Conservation (phyloP, 2,888 invertebrate species). For the Drosophila leonis region DNA sequence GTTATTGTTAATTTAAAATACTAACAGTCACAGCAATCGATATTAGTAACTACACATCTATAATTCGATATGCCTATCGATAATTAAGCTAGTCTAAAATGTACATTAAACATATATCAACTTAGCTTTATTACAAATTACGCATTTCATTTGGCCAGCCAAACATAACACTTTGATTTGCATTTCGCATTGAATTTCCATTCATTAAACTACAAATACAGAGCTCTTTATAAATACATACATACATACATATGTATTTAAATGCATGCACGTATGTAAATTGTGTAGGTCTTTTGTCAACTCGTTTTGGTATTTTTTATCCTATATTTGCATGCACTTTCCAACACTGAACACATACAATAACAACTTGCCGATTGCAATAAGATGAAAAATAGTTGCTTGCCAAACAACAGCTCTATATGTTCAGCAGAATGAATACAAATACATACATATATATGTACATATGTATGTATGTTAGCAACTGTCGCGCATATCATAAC, state of each 20-base stretch:
- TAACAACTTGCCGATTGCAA: neutral
- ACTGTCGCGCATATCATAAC: slow-evolving; percentile 8
- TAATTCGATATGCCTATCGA: no score
- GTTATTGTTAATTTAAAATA: no score
- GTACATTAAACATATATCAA: no score
- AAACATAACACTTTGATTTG: neutral
- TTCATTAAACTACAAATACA: neutral
- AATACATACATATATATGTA: neutral
- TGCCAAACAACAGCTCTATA: neutral
- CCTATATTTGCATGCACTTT: neutral
- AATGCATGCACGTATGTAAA: slow-evolving; percentile 1
- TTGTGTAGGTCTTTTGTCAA: neutral
- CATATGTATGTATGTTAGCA: slow-evolving; percentile 12
- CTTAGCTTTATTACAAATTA: no score
- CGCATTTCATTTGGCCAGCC: no score
- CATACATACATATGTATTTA: neutral
- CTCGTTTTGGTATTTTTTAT: neutral
- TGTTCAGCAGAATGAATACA: neutral
- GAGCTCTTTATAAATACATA: neutral
- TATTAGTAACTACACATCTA: no score
- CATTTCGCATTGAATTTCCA: slow-evolving; percentile 12
- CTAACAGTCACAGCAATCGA: no score
- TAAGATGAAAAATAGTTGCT: neutral
- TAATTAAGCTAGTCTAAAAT: no score
- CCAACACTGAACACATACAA: neutral